These are phyloP conservation scores for Varanus salvator DNA, from an alignment of 2,113 vertebrate species.

Conservation along the genomic window DNA sequence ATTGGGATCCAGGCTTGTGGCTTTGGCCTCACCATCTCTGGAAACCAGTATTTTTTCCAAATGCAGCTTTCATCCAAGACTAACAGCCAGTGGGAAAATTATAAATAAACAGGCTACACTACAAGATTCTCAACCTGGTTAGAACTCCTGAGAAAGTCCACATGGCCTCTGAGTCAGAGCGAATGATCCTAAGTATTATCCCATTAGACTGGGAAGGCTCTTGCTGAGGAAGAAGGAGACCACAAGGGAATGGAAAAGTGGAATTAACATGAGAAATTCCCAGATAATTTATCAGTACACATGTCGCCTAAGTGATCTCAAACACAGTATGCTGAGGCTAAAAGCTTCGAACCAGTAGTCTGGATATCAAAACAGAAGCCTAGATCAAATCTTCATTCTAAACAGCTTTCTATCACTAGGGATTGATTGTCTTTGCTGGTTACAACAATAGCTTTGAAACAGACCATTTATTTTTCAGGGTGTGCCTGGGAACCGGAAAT, in stretches of 20 bases:
- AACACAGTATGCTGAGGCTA: not conserved
- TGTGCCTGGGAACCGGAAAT: not conserved
- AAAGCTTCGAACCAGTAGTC: slow-evolving; percentile 26
- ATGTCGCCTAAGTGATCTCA: slow-evolving; percentile 15
- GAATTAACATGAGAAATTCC: slow-evolving; percentile 32
- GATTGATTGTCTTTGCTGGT: slow-evolving; percentile 10
- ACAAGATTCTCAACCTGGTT: slow-evolving; percentile 31
- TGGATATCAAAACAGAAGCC: slow-evolving; percentile 16
- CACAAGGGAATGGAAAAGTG: slow-evolving; percentile 13
- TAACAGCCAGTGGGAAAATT: slow-evolving; percentile 33
- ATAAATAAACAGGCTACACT: slow-evolving; percentile 21
- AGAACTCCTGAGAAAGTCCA: slow-evolving; percentile 34
- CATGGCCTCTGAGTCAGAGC: slow-evolving; percentile 37
- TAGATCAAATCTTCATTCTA: slow-evolving; percentile 16
- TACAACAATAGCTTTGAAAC: not conserved
- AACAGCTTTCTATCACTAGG: slow-evolving; percentile 15
- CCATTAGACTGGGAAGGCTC: slow-evolving; percentile 3
- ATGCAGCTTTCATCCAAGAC: slow-evolving; percentile 24
- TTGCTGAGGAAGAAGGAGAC: not conserved
- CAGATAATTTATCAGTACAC: slow-evolving; percentile 32
- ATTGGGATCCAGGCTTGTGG: not conserved
- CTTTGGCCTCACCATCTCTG: slow-evolving; percentile 16
- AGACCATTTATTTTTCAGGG: slow-evolving; percentile 2
- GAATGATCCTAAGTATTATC: slow-evolving; percentile 33
- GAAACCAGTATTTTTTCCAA: slow-evolving; percentile 28